Evolutionary conservation across 2,113 vertebrate species (phyloP).

Genomic region (Pycnonotus jocosus): DNA sequence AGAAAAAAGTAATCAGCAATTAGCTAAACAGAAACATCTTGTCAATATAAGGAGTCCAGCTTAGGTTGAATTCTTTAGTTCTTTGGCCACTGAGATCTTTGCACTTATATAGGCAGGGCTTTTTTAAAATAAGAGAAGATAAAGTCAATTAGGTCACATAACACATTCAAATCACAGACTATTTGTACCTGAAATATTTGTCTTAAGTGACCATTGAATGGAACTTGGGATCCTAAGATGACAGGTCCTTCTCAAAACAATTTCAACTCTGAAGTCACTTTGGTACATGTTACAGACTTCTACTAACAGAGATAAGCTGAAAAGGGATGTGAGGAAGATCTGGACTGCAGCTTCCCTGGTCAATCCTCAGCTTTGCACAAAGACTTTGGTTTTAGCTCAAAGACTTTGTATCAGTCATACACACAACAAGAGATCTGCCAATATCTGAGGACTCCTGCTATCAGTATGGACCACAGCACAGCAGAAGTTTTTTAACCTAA

Average conservation of each 20-base stretch:
- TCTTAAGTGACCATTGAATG: rapidly evolving
- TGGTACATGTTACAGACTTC: background rate
- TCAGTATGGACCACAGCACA: rapidly evolving
- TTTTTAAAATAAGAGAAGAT: background rate
- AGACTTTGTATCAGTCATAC: background rate
- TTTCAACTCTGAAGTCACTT: background rate
- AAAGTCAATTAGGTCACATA: background rate
- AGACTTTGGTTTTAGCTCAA: background rate
- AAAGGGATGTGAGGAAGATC: background rate
- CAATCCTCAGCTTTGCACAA: rapidly evolving
- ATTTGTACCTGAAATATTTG: background rate
- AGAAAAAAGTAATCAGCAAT: background rate
- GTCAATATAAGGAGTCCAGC: background rate
- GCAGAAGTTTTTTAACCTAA: background rate
- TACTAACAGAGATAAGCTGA: background rate
- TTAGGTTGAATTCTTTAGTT: background rate
- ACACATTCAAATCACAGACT: background rate
- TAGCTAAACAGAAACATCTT: background rate
- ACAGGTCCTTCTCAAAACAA: background rate
- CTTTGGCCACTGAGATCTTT: background rate
- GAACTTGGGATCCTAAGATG: background rate
- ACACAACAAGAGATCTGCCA: background rate
- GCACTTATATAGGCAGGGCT: background rate
- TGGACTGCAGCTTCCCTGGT: background rate
- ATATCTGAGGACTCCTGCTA: background rate